A percentile compares a stretch with the other conserved stretches of the same genome.
phyloP scores from a whole-genome alignment of 2,797 vertebrate species.

The Pseudochirops cupreus region DNA sequence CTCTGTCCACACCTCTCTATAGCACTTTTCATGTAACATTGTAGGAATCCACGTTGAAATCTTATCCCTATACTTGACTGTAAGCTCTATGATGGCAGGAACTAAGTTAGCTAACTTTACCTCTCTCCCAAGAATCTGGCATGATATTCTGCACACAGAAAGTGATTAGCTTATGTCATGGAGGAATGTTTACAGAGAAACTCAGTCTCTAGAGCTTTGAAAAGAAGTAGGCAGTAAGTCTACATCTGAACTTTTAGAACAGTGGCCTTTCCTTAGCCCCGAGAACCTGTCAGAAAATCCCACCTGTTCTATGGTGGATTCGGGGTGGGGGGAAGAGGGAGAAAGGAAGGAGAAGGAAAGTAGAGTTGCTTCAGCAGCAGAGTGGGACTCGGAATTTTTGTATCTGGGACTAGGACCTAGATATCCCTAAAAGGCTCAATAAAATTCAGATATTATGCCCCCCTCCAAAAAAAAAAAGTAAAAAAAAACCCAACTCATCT shows the following conservation, averaged over 20 bases:
- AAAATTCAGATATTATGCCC: neutral
- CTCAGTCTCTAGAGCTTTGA: neutral
- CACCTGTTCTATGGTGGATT: neutral
- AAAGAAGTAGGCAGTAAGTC: neutral
- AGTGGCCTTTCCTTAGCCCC: neutral
- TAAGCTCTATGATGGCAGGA: neutral
- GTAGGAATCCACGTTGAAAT: neutral
- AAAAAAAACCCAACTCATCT: neutral
- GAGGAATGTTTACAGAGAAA: neutral
- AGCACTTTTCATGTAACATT: neutral
- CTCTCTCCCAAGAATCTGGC: neutral
- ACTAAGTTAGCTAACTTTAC: neutral
- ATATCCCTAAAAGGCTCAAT: neutral
- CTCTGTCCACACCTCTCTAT: neutral
- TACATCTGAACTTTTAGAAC: neutral
- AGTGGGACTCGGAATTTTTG: neutral
- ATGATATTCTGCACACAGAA: fast-evolving
- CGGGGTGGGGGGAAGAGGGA: neutral
- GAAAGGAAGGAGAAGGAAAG: neutral
- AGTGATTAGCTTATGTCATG: neutral
- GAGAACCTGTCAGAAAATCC: neutral
- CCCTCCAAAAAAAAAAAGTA: neutral
- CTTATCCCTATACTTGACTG: neutral
- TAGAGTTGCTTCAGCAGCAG: neutral
- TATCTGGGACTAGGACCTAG: neutral